Conservation (phyloP, 2,888 invertebrate genomes). For the Pecten maximus region DNA sequence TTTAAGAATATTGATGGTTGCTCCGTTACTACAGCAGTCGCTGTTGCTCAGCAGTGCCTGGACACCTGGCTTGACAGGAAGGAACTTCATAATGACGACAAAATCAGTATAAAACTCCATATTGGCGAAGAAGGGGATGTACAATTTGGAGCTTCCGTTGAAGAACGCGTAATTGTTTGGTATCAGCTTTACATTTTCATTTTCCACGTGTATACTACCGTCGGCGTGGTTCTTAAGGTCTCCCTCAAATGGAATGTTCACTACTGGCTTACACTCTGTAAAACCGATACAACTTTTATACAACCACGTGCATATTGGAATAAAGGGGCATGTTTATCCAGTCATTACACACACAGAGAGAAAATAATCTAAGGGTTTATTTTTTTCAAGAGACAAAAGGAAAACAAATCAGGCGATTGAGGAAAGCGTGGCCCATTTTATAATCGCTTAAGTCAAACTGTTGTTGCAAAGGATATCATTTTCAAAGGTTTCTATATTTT, state of each 20-base stretch:
- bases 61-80: conserved; percentile 37
- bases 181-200: not conserved
- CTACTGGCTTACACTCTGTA: not conserved
- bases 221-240: not conserved
- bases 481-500: no score
- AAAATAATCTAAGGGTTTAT: no score
- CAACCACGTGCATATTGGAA: no score
- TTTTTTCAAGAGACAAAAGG: no score
- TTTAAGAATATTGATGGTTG: conserved; percentile 47
- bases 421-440: no score
- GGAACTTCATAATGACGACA: conserved; percentile 49
- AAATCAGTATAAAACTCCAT: conserved; percentile 47
- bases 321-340: no score
- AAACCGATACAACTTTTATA: no score
- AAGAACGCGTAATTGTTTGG: not conserved
- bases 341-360: no score
- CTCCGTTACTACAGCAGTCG: conserved; percentile 49
- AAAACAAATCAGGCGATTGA: no score
- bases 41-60: conserved; percentile 52
- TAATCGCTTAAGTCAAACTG: no score
- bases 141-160: conserved; percentile 37
- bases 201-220: not conserved
- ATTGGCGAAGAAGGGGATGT: conserved; percentile 49
- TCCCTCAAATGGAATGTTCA: not conserved
- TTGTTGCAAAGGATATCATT: no score